Base-by-base conservation (phyloP, 2,888 invertebrate species). In the Antitype chi region DNA sequence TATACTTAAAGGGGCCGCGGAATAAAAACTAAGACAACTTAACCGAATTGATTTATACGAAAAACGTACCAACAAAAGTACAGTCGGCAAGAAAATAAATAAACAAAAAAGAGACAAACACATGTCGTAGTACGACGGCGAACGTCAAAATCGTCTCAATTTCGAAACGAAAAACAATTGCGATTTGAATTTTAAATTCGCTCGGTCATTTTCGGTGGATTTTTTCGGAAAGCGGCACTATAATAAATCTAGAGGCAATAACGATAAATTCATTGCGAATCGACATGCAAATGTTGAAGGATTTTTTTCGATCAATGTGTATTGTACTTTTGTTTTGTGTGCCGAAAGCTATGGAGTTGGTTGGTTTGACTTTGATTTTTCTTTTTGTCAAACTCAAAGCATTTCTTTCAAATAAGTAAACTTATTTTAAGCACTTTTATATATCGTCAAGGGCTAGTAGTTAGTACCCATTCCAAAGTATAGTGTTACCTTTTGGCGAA, bases 231-330 rank as follows among this genome's bases (percentile, higher is more conserved):
- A 93, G 93, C 91, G 93, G 93, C 91, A 88, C 89, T 88, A 89
- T 92, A 95, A 96, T 96, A 96, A 96, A 96, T 96, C 96, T 95
- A 90, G 82, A 85, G 85, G 95, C 96, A 96, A 96, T 96, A 96
- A 96, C 96, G 90, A 96, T 96, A 96, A 96, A 96, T 96, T 96
- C 96, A 96, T 96, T 96, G 96, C 94, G 89, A 94, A 96, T 96
- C 95, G 96, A 96, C 96, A 96, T 96, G 96, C 96, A 96, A 96
- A 96, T 96, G 96, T 93, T 89, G 89, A 90, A 89, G 90, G 93
- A 95, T 96, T 95, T 95, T 95, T 96, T 96, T 95, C 92, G 92
- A 93, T 47, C 93, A 93, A 90, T 92, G 89, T 92, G 91, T 90
- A 93, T 92, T 92, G 92, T 93, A 92, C 91, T 93, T 94, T 94